Conservation (phyloP, 1,140 invertebrate species). For the Leptonema lineaticorne region DNA sequence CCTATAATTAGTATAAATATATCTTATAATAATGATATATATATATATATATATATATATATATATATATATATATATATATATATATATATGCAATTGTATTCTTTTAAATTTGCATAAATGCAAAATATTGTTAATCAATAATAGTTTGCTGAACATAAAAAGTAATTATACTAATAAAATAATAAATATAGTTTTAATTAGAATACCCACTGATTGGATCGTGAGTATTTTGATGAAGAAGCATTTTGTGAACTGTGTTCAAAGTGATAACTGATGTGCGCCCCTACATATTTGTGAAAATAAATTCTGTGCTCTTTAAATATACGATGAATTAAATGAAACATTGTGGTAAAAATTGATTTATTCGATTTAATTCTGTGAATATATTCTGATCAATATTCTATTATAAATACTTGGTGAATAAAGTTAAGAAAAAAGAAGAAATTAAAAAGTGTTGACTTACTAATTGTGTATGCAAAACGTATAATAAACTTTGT, state of each 20-base stretch:
- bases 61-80: constrained; percentile 17
- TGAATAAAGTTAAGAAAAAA: neutral
- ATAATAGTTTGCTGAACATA: constrained; percentile 19
- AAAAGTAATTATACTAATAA: constrained; percentile 20
- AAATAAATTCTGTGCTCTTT: constrained; percentile 14
- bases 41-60: constrained; percentile 16
- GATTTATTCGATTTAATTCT: neutral
- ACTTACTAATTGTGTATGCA: neutral
- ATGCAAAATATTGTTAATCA: constrained; percentile 25
- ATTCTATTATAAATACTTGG: neutral
- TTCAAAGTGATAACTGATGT: constrained; percentile 13
- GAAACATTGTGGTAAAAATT: neutral
- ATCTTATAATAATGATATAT: constrained; percentile 12
- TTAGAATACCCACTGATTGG: constrained; percentile 33
- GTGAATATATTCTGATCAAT: neutral
- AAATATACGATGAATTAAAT: neutral
- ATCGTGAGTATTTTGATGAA: constrained; percentile 25
- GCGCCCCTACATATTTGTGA: neutral
- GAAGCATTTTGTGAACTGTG: constrained; percentile 21
- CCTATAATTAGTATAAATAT: neutral
- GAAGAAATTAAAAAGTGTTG: neutral
- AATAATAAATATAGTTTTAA: constrained; percentile 18
- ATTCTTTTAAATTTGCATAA: constrained; percentile 18
- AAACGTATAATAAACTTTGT: neutral
- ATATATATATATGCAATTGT: constrained; percentile 1